phyloP scores from a whole-genome alignment of 2,113 vertebrate species.

The Calonectris borealis region DNA sequence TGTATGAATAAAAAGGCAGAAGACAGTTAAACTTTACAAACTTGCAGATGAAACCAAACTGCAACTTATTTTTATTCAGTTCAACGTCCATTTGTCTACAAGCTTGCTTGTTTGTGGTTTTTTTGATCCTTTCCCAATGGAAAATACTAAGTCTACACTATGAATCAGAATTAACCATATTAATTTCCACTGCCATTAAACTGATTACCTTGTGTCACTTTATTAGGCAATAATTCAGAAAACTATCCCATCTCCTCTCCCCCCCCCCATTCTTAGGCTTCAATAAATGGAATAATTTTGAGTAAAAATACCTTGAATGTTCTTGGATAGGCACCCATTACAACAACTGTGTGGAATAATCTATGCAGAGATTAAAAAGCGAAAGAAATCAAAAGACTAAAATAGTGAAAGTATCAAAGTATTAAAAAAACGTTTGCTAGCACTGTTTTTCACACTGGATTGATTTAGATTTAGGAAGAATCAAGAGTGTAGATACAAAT shows the following conservation, averaged over 20 bases:
- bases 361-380: neutral
- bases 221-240: neutral
- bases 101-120: neutral
- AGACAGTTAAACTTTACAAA: neutral
- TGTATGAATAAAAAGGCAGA: neutral
- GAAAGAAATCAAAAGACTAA: neutral
- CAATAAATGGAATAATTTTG: neutral
- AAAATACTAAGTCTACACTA: neutral
- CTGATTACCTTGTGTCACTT: neutral
- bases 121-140: neutral
- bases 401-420: neutral
- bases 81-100: neutral
- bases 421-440: neutral
- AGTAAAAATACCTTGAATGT: neutral
- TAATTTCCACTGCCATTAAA: conserved; percentile 2
- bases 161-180: neutral
- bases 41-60: neutral
- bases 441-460: neutral
- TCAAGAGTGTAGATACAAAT: neutral
- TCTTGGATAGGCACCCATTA: neutral
- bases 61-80: neutral
- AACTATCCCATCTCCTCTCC: neutral
- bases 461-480: neutral
- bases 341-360: neutral
- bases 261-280: neutral